Base-by-base conservation (phyloP, 2,797 vertebrate genomes). In the Sebastes iracundus region DNA sequence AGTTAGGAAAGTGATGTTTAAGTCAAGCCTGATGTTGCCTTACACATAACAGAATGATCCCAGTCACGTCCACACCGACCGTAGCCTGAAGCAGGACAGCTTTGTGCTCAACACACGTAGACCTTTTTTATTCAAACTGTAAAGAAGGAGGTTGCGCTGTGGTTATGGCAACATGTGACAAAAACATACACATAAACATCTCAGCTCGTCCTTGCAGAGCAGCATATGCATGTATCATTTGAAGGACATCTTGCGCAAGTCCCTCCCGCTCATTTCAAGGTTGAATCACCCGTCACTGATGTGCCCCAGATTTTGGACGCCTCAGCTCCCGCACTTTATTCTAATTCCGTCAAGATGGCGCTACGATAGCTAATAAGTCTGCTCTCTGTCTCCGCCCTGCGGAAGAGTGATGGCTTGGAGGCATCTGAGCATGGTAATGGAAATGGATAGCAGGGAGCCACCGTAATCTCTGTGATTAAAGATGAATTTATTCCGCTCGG, bases 401-500 rank as follows among this genome's bases (percentile, higher is more conserved):
- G 30, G 73, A 81, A 79, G 87, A 93, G 27, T 13, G 77, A 90
- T 92, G 87, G 60, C 79, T 9, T 6, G 16, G 64, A 73, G 64
- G 70, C 78, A 62, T 89, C 75, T 79, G 82, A 85, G 80, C 77
- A 70, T 42, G 78, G 23, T 88, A 89, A 90, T 87, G 84, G 85
- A 82, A 92, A 90, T 70, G 70, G 80, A 75, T 82, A 77, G 83
- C 80, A 71, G 73, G 82, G 76, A 85, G 79, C 23, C 69, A 1
- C 83, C 30, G 8, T 90, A 79, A 83, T 86, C 76, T 88, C 33
- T 68, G 76, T 86, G 87, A 90, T 90, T 91, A 85, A 90, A 90
- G 83, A 89, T 84, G 62, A 85, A 90, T 89, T 87, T 72, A 87
- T 88, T 87, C 86, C 28, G 0, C 81, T 38, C 33, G 0, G 79